These are phyloP conservation scores for Elymnias hypermnestra DNA, from an alignment of 1,140 invertebrate species.

Conservation along the genomic window DNA sequence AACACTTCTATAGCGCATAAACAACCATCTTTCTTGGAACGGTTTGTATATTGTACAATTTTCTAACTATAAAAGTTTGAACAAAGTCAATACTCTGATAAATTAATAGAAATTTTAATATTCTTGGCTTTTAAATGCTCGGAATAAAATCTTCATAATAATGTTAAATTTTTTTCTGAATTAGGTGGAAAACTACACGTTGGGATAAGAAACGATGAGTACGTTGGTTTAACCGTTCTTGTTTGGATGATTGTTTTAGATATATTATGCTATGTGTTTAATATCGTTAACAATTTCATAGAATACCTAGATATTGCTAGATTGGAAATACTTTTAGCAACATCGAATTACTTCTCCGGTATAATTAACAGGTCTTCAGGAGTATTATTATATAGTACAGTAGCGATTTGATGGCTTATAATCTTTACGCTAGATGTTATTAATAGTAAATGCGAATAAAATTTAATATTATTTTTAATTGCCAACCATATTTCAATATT, in stretches of 20 bases:
- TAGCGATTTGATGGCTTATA: background rate
- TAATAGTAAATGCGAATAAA: background rate
- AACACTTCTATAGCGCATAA: constrained; percentile 56
- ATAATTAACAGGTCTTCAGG: too few relatives aligned
- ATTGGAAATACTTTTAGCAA: background rate
- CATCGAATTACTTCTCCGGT: too few relatives aligned
- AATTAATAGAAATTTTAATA: too few relatives aligned
- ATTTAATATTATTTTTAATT: background rate
- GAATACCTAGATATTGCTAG: constrained; percentile 19
- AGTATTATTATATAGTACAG: background rate
- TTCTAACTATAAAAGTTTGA: background rate
- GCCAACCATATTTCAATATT: too few relatives aligned
- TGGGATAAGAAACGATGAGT: constrained; percentile 43
- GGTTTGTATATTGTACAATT: constrained; percentile 45
- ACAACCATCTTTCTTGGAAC: constrained; percentile 77
- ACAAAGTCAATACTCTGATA: background rate
- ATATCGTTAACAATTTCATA: constrained; percentile 11
- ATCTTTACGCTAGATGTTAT: constrained; percentile 2
- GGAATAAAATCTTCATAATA: too few relatives aligned
- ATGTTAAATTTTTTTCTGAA: constrained; percentile 28
- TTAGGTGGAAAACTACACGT: constrained; percentile 41
- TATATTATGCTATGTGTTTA: constrained; percentile 12
- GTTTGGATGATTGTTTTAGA: constrained; percentile 24
- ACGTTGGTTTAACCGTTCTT: constrained; percentile 29
- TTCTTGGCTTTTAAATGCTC: too few relatives aligned